These are phyloP conservation scores for Xenopus borealis DNA, from an alignment of 2,113 vertebrate genomes.

Conservation along the genomic window DNA sequence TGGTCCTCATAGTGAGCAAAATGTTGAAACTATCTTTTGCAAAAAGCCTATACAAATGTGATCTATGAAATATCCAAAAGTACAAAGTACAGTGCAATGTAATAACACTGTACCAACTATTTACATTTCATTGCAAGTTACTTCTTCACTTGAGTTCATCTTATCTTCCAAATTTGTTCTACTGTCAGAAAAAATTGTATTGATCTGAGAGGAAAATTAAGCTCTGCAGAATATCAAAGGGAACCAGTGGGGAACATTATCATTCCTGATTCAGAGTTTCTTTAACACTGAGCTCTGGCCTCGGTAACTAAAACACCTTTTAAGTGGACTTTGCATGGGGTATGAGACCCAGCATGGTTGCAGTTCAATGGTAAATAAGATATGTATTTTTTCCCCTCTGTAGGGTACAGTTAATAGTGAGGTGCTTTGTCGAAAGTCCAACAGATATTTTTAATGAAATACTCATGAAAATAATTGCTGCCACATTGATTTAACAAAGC, in stretches of 20 bases:
- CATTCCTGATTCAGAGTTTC: constrained; percentile 19
- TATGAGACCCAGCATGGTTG: background rate
- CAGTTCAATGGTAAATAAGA: constrained; percentile 7
- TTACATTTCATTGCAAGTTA: too few relatives aligned
- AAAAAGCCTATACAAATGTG: too few relatives aligned
- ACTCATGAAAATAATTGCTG: constrained; percentile 3
- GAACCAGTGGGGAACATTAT: constrained; percentile 14
- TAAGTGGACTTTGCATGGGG: constrained; percentile 32
- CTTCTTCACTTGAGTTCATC: constrained; percentile 5
- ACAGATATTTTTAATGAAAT: constrained; percentile 19
- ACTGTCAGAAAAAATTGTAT: constrained; percentile 33
- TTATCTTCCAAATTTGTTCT: constrained; percentile 26
- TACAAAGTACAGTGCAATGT: too few relatives aligned
- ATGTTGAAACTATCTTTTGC: too few relatives aligned
- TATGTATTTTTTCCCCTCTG: background rate
- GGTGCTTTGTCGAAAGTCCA: background rate
- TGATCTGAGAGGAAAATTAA: constrained; percentile 36
- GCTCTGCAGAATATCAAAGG: constrained; percentile 40
- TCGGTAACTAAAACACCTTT: constrained; percentile 11
- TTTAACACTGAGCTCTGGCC: background rate
- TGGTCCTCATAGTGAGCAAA: too few relatives aligned
- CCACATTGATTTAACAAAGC: constrained; percentile 2
- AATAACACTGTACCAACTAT: too few relatives aligned
- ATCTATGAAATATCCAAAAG: too few relatives aligned
- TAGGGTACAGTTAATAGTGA: background rate